Conservation (phyloP, 2,888 invertebrate species). For the Cerastis leucographa region DNA sequence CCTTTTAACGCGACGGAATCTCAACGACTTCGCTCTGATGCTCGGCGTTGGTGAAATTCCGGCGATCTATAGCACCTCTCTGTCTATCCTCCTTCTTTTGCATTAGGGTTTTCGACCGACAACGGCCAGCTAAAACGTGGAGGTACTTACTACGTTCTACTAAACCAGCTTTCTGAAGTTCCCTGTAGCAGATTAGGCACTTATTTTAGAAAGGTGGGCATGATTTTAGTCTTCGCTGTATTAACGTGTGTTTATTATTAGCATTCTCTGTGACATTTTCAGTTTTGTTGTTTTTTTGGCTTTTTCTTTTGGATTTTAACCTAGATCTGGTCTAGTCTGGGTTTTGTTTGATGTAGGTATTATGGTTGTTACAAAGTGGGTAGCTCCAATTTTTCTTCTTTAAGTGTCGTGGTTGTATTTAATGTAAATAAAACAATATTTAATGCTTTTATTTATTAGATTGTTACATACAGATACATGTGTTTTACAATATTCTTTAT, state of each 20-base stretch:
- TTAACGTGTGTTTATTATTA: not conserved
- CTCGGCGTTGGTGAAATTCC: not conserved
- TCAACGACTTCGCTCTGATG: not conserved
- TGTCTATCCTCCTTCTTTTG: not conserved
- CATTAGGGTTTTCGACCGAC: not conserved
- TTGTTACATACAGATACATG: constrained; percentile 69
- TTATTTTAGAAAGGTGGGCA: not conserved
- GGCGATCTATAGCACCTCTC: not conserved
- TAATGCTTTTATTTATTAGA: constrained; percentile 74
- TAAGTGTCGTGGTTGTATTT: not conserved
- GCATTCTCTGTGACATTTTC: not conserved
- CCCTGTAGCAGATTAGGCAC: not conserved
- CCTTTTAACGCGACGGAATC: not conserved
- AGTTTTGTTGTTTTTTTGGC: no score
- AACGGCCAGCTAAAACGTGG: not conserved
- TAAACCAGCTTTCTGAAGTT: not conserved
- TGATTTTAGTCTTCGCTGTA: not conserved
- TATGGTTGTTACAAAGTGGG: not conserved
- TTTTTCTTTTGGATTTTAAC: not conserved
- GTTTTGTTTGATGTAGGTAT: no score
- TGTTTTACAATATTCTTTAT: constrained; percentile 60
- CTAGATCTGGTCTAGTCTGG: no score
- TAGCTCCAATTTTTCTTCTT: not conserved
- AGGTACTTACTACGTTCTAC: not conserved
- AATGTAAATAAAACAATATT: constrained; percentile 63